Evolutionary conservation across 2,888 invertebrate genomes (phyloP), one percentile per base, ranked within the genome.

Genomic region (Aporophyla nigra): DNA sequence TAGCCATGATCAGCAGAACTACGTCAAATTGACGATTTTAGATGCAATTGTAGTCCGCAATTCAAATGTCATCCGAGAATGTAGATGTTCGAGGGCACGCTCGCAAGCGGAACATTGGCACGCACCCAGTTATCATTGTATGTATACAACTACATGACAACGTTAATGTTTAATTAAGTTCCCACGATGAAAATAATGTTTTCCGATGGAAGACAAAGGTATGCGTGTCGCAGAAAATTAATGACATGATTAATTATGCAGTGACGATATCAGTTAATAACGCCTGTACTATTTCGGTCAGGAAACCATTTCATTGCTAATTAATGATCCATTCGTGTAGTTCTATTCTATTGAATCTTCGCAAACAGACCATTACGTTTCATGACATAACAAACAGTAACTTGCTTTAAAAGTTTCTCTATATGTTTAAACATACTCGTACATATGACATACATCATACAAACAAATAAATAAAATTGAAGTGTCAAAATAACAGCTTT

Each of bases 1-100:
- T 90, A 89, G 84, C 89, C 86, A 92, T 93, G 93, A 94, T 94
- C 90, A 90, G 89, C 91, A 89, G 90, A 93, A 93, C 88, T 90
- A 86, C 89, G 85, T 86, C 87, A 91, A 93, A 92, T 92, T 91
- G 90, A 74, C 88, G 86, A 92, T 93, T 93, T 92, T 84, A 88
- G 84, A 82, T 87, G 89, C 88, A 91, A 91, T 91, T 91, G 87
- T 84, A 82, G 87, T 83, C 86, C 74, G 80, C 80, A 87, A 80
- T 83, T 82, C 86, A 88, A 89, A 88, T 91, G 89, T 88, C 91
- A 89, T 88, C 82, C 83, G 78, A 90, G 86, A 91, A 92, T 91
- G 86, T 85, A 89, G 87, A 87, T 79, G 86, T 89, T 83, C 80
- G 86, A 87, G 82, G 84, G 86, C 89, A 90, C 79, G 86, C 74